A percentile compares a stretch with the other conserved stretches of the same genome.
phyloP scores from a whole-genome alignment of 2,888 invertebrate genomes.

The Himalopsyche kuldschensis region DNA sequence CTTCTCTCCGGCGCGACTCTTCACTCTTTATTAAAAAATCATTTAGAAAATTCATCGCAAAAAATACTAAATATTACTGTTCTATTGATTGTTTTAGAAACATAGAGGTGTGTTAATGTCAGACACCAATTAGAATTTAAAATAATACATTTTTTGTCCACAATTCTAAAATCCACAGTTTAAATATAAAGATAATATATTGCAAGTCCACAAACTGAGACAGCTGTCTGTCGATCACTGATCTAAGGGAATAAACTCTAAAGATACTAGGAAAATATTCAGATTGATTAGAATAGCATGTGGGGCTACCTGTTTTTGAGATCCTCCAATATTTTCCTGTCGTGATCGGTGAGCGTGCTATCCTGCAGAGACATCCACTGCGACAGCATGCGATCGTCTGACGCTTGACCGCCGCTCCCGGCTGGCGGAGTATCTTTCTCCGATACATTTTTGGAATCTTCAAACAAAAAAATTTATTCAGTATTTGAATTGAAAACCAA shows the following conservation, averaged over 20 bases:
- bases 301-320: slow-evolving; percentile 48
- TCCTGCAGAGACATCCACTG: slow-evolving; percentile 61
- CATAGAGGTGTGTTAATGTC: too few species aligned
- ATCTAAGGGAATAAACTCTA: too few species aligned
- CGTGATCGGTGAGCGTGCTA: slow-evolving; percentile 60
- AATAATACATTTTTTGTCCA: not conserved
- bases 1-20: slow-evolving; percentile 32
- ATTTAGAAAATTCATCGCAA: not conserved
- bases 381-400: slow-evolving; percentile 59
- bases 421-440: not conserved
- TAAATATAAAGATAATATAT: too few species aligned
- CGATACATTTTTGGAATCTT: not conserved
- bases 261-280: too few species aligned
- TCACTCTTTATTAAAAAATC: slow-evolving; percentile 27
- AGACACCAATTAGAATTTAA: not conserved
- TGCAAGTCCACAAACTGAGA: too few species aligned
- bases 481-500: not conserved
- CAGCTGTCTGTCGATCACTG: too few species aligned
- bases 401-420: not conserved
- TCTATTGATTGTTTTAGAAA: too few species aligned
- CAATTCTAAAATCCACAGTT: too few species aligned
- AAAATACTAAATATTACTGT: not conserved
- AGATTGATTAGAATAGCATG: not conserved
- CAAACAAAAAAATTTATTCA: not conserved
- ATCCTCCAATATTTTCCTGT: slow-evolving; percentile 60